These are phyloP conservation scores for Benitochromis conjunctus DNA, from an alignment of 2,113 vertebrate species.

Conservation along the genomic window DNA sequence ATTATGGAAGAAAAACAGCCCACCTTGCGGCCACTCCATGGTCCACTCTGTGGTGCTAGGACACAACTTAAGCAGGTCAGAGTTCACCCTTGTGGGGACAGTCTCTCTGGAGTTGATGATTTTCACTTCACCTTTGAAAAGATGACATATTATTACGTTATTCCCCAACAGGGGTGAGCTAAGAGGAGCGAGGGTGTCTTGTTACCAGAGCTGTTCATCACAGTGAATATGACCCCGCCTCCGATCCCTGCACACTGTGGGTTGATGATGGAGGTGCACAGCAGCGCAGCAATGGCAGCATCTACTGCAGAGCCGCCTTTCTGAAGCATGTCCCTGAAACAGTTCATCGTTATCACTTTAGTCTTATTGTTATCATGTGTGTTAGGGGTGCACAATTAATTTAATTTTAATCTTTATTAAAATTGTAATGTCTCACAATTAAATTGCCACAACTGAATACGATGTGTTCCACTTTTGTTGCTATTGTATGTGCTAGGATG, in stretches of 20 bases:
- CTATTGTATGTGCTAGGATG: neutral
- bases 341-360: neutral
- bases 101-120: constrained; percentile 88
- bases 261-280: constrained; percentile 83
- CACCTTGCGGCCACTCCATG: neutral
- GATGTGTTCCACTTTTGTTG: no score
- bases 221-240: constrained; percentile 87
- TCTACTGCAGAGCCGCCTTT: constrained; percentile 84
- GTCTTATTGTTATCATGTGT: no score
- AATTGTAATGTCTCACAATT: no score
- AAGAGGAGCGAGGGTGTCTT: neutral
- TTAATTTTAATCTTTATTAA: no score
- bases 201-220: constrained; percentile 83
- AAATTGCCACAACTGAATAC: no score
- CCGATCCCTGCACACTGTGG: constrained; percentile 91
- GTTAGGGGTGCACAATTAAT: no score
- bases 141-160: neutral
- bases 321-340: constrained; percentile 59
- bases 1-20: no score
- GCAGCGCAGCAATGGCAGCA: constrained; percentile 84
- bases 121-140: constrained; percentile 73
- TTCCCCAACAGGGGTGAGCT: neutral
- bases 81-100: constrained; percentile 42
- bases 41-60: neutral
- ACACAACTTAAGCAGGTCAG: constrained; percentile 62